Percentiles rank a stretch among this genome's conserved stretches.
Conservation (phyloP, 1,140 invertebrate species). For the Bombus balteatus region DNA sequence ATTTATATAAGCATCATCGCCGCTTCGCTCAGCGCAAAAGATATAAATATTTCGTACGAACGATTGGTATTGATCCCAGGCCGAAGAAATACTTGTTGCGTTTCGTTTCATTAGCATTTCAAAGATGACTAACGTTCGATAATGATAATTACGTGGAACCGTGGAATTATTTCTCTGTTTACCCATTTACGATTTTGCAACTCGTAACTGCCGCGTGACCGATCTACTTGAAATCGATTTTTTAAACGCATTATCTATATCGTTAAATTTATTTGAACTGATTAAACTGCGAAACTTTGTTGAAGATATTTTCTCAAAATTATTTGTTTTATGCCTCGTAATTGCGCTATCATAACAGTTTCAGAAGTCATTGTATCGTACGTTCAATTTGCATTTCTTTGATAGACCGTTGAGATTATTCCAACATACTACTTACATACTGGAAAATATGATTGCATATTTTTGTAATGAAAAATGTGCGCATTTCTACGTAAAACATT, state of each 20-base stretch:
- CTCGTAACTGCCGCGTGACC: not conserved
- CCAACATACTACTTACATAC: not conserved
- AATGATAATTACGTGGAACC: not conserved
- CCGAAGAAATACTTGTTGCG: conserved; percentile 21
- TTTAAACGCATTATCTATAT: not conserved
- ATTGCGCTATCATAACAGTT: not conserved
- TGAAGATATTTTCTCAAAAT: not conserved
- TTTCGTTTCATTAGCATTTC: not conserved
- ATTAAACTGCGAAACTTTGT: not conserved
- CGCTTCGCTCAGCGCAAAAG: not conserved
- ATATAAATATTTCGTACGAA: not conserved
- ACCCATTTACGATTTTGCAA: not conserved
- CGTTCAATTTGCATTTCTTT: not conserved
- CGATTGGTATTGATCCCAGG: conserved; percentile 8
- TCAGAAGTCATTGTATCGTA: not conserved
- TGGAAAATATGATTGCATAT: not conserved
- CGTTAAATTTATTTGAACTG: not conserved
- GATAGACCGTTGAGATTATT: not conserved
- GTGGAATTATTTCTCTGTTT: not conserved
- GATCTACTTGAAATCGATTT: not conserved
- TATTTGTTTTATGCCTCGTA: not conserved
- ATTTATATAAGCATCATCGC: conserved; percentile 12
- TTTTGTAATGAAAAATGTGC: not conserved
- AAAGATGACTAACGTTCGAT: not conserved
- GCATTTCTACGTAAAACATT: too few relatives aligned